Evolutionary conservation across 2,797 vertebrate genomes (phyloP).

Genomic region (Acrocephalus scirpaceus): DNA sequence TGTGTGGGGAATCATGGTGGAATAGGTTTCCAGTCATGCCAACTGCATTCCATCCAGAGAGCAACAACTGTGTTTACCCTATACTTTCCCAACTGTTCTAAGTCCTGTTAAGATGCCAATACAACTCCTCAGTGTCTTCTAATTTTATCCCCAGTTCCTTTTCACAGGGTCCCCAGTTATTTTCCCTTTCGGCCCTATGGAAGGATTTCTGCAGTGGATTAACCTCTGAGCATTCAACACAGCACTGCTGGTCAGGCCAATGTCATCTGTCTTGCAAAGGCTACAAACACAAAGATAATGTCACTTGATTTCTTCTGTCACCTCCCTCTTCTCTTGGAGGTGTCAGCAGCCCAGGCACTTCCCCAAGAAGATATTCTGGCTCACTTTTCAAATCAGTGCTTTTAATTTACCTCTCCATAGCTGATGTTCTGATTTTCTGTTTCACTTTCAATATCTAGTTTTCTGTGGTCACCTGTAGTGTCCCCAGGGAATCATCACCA

Average conservation of each 20-base stretch:
- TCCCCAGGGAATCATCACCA: neutral
- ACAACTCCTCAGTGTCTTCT: neutral
- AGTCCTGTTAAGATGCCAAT: neutral
- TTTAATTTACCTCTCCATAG: neutral
- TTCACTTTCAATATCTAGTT: neutral
- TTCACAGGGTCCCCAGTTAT: neutral
- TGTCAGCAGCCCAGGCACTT: neutral
- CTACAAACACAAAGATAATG: no score
- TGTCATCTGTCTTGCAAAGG: neutral
- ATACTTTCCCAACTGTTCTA: neutral
- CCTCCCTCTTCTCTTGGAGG: neutral
- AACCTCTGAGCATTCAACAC: no score
- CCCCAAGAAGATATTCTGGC: neutral
- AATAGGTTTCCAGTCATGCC: neutral
- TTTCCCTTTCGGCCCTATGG: neutral
- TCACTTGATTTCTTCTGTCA: no score
- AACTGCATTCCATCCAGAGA: neutral
- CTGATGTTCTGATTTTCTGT: neutral
- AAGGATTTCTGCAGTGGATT: no score
- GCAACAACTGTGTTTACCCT: neutral
- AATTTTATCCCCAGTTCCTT: neutral
- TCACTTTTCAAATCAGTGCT: neutral
- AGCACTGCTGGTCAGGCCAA: neutral
- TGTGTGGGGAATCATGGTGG: neutral
- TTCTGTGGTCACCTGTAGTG: neutral